Conservation (phyloP, 2,797 vertebrate genomes). For the Silurus aristotelis region DNA sequence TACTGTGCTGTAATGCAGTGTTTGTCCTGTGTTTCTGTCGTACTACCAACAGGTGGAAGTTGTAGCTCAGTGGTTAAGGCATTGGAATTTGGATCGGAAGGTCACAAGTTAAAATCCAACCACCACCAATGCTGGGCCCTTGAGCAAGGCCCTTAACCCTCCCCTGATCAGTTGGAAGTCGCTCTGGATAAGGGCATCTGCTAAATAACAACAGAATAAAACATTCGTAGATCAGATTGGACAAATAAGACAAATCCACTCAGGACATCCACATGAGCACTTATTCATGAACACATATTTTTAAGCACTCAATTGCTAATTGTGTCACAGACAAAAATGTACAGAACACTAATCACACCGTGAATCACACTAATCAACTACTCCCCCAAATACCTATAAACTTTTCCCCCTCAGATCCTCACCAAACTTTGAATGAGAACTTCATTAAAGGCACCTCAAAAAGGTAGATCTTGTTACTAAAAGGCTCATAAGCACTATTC, state of each 20-base stretch:
- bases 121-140: too few species aligned
- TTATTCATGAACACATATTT: too few species aligned
- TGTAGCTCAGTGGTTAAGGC: too few species aligned
- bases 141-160: too few species aligned
- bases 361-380: too few species aligned
- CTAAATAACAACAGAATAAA: not conserved
- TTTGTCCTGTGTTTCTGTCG: not conserved
- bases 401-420: not conserved
- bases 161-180: too few species aligned
- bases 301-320: not conserved
- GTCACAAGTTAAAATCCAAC: too few species aligned
- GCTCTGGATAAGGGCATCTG: not conserved
- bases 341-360: not conserved
- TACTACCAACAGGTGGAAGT: too few species aligned
- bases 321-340: not conserved
- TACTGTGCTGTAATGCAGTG: not conserved
- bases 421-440: not conserved
- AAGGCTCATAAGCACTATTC: constrained; percentile 1
- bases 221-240: not conserved
- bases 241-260: not conserved
- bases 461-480: constrained; percentile 1
- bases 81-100: too few species aligned
- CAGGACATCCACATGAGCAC: too few species aligned
- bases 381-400: not conserved
- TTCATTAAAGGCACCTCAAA: constrained; percentile 1